These are phyloP conservation scores for Lota lota DNA, from an alignment of 2,113 vertebrate species.

Conservation along the genomic window DNA sequence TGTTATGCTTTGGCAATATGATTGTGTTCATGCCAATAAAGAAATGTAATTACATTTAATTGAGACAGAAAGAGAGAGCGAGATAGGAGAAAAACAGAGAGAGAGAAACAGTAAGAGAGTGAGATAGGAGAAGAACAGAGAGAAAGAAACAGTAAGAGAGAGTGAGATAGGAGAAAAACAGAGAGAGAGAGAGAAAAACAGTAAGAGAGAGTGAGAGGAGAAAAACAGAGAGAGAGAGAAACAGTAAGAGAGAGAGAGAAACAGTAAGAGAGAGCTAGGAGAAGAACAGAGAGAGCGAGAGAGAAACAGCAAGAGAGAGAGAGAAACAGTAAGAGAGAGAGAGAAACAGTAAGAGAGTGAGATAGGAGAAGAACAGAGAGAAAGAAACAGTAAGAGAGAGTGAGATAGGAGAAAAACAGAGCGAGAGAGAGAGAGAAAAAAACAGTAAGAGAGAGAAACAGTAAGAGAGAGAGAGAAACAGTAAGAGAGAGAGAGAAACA, in stretches of 20 bases:
- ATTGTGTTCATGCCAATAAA: too few species aligned
- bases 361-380: background rate
- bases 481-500: too few species aligned
- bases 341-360: conserved; percentile 35
- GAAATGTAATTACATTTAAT: conserved; percentile 12
- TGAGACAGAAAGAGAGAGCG: conserved; percentile 19
- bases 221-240: conserved; percentile 51
- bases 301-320: background rate
- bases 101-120: too few species aligned
- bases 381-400: too few species aligned
- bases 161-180: conserved; percentile 19
- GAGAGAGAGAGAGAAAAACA: conserved; percentile 41
- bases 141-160: conserved; percentile 29
- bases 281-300: background rate
- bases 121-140: conserved; percentile 29
- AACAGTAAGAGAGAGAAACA: conserved; percentile 5
- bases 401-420: conserved; percentile 16
- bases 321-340: conserved; percentile 50
- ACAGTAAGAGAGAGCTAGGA: background rate
- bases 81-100: background rate
- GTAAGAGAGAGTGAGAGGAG: background rate
- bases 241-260: conserved; percentile 18
- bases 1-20: too few species aligned
- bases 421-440: background rate
- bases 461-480: background rate